Percentiles rank a stretch among this genome's conserved stretches.
These are phyloP conservation scores for Peromyscus nudipes DNA, from an alignment of 2,797 vertebrate species.

Conservation along the genomic window DNA sequence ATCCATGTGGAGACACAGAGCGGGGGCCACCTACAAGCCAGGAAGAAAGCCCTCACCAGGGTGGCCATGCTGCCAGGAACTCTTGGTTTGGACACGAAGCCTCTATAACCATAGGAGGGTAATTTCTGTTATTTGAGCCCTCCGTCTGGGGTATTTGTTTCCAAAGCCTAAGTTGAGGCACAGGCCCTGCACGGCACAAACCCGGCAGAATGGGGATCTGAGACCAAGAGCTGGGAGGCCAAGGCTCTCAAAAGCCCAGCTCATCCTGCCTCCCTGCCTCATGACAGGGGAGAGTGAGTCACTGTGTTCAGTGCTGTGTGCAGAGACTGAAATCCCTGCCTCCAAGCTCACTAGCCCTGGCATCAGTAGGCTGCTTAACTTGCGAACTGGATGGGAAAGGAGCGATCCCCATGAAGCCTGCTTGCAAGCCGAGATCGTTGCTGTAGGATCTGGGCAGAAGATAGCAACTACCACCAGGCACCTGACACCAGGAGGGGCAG, in stretches of 20 bases:
- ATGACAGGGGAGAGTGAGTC: neutral
- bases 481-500: neutral
- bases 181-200: neutral
- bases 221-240: neutral
- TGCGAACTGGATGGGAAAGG: neutral
- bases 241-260: neutral
- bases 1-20: accelerated
- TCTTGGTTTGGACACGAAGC: neutral
- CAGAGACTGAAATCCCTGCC: neutral
- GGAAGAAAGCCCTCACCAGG: neutral
- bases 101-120: neutral
- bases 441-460: neutral
- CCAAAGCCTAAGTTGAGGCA: neutral
- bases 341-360: neutral
- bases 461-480: neutral
- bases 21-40: neutral
- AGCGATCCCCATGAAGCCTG: neutral
- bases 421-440: neutral
- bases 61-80: neutral
- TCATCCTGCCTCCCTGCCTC: no score
- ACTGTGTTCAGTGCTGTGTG: accelerated
- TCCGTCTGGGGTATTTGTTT: neutral
- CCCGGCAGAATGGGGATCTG: accelerated
- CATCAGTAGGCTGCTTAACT: neutral
- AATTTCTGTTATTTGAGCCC: accelerated